A percentile compares a stretch with the other conserved stretches of the same genome.
Conservation (phyloP, 2,888 invertebrate species). For the Leucophora obtusa region DNA sequence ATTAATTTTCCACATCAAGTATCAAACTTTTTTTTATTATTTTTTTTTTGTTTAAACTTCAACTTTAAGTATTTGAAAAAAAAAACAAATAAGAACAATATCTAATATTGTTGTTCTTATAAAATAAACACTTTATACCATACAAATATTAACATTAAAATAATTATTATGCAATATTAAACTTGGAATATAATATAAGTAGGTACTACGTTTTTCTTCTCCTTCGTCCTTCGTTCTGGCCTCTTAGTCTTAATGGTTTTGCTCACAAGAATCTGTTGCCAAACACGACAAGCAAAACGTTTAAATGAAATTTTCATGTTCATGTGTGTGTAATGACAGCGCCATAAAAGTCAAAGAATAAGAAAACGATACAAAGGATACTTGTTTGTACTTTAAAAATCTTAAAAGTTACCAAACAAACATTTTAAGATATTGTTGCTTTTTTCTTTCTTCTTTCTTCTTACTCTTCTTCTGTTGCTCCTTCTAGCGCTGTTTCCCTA, state of each 20-base stretch:
- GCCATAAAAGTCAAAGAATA: neutral
- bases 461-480: neutral
- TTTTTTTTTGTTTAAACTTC: no score
- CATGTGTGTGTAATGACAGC: neutral
- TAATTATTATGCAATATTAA: conserved; percentile 58
- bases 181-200: neutral
- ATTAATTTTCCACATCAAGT: no score
- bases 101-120: no score
- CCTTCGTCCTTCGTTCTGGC: conserved; percentile 20
- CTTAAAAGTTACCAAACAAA: conserved; percentile 60
- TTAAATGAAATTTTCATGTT: conserved; percentile 42
- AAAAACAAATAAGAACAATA: no score
- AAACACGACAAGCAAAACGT: conserved; percentile 10
- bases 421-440: conserved; percentile 43
- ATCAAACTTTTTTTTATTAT: no score
- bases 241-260: conserved; percentile 16
- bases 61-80: no score
- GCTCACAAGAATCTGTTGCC: neutral
- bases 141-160: conserved; percentile 47
- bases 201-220: neutral
- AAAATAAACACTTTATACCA: neutral
- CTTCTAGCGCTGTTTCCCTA: conserved; percentile 13
- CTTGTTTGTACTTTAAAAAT: conserved; percentile 48
- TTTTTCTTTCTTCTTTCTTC: neutral
- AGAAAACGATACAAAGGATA: conserved; percentile 25